phyloP scores from a whole-genome alignment of 2,797 vertebrate genomes.

The Sebastes cheni region DNA sequence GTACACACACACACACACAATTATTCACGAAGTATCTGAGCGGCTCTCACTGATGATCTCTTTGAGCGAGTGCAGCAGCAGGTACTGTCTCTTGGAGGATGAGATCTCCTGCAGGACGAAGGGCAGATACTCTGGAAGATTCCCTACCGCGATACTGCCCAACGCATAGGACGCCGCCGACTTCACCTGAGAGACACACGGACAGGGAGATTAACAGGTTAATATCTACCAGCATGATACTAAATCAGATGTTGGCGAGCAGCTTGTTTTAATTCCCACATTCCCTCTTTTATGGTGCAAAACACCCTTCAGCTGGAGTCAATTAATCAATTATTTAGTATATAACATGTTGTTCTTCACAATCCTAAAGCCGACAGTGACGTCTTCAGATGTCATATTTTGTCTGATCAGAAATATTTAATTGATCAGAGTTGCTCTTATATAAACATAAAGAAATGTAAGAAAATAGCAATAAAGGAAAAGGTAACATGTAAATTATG shows the following conservation, averaged over 20 bases:
- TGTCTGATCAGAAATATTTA: not conserved
- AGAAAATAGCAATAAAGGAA: too few relatives aligned
- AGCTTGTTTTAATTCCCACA: not conserved
- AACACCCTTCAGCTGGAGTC: not conserved
- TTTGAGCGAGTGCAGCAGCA: conserved; percentile 97
- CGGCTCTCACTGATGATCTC: conserved; percentile 89
- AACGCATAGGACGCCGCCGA: conserved; percentile 96
- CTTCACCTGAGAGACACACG: conserved; percentile 80
- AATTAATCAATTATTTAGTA: not conserved
- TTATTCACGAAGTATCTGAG: not conserved
- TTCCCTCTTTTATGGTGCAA: not conserved
- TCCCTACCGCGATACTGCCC: conserved; percentile 98
- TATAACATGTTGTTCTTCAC: not conserved
- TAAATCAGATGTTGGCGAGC: fast-evolving
- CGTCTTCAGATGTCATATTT: not conserved
- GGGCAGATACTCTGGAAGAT: conserved; percentile 96
- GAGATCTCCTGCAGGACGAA: conserved; percentile 99
- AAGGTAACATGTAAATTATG: too few relatives aligned
- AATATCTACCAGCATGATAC: not conserved
- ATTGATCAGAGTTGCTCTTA: too few relatives aligned
- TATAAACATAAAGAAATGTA: too few relatives aligned
- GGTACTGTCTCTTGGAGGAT: conserved; percentile 96
- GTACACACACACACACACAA: not conserved
- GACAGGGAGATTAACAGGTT: not conserved
- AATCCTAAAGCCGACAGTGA: not conserved